phyloP scores from a whole-genome alignment of 2,888 invertebrate species.

The Phytoseiulus persimilis region DNA sequence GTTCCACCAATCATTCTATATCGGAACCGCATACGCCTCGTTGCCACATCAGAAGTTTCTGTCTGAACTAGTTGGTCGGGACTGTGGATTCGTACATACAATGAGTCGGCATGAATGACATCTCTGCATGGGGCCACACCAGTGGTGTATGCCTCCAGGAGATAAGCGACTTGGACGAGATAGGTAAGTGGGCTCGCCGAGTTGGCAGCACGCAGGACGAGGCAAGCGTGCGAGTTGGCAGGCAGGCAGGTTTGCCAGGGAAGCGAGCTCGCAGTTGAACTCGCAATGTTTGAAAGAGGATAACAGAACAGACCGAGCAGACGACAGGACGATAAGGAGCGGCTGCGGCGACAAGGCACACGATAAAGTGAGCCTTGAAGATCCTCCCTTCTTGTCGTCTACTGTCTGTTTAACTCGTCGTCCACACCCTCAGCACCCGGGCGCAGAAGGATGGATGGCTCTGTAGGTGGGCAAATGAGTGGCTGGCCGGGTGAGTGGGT shows the following conservation, averaged over 20 bases:
- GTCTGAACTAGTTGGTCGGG: neutral
- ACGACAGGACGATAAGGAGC: neutral
- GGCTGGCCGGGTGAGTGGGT: neutral
- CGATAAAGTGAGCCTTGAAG: neutral
- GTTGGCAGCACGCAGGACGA: neutral
- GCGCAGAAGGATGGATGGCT: neutral
- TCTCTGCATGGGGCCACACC: neutral
- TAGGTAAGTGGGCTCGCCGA: neutral
- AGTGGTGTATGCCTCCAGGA: neutral
- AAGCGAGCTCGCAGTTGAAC: neutral
- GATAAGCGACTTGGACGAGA: neutral
- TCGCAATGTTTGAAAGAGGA: neutral
- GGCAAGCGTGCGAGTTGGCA: neutral
- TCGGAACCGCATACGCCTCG: neutral
- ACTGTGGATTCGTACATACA: neutral
- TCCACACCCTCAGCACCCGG: neutral
- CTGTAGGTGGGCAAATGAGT: neutral
- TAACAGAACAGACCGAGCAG: neutral
- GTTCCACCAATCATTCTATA: no score
- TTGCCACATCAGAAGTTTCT: neutral
- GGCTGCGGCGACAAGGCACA: neutral
- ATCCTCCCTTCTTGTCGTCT: neutral
- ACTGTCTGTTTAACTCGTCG: neutral
- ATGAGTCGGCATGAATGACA: neutral
- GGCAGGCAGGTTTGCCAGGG: neutral